Evolutionary conservation across 2,888 invertebrate genomes (phyloP), one percentile per base, ranked within the genome.

Genomic region (Chloroclystis v-ata): DNA sequence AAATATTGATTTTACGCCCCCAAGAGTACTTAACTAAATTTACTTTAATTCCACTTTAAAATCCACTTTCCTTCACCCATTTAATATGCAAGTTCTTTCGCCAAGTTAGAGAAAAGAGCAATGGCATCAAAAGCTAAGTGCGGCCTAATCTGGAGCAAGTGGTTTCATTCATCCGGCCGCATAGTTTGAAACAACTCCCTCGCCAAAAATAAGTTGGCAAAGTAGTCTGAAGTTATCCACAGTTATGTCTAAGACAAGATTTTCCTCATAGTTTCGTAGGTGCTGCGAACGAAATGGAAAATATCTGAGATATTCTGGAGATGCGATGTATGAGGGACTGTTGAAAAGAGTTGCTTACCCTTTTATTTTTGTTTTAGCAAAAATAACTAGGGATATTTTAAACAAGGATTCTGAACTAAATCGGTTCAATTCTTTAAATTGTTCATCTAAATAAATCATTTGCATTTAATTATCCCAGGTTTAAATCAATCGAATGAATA

Each of bases 231-330:
- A 51, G 54, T 57, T 10, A 26, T 29, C 11, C 54, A 29, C 52
- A 55, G 51, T 42, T 44, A 56, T 60, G 43, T 59, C 60, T 61
- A 64, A 60, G 57, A 52, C 56, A 56, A 60, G 54, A 69, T 72
- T 65, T 65, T 69, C 63, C 60, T 56, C 57, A 65, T 66, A 61
- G 54, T 63, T 59, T 49, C 6, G 6, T 13, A 14, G 14, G 14
- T 24, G 28, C 37, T 28, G 33, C 33, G 37, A 8, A 7, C 13
- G 9, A 14, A 32, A 33, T 14, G 13, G 6, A 32, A 32, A 32
- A 32, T 32, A 14, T 14, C 5, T 26, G 26, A 5, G 20, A 20
- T 4, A 20, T 20, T 20, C 20, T 2, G 5, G 5, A 20, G 2
- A 20, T 20, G 20, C 2, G 20, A 20, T 20, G 20, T 4, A 20